A percentile compares a stretch with the other conserved stretches of the same genome.
Evolutionary conservation across 2,888 invertebrate genomes (phyloP).

Genomic region (Drosophila birchii): DNA sequence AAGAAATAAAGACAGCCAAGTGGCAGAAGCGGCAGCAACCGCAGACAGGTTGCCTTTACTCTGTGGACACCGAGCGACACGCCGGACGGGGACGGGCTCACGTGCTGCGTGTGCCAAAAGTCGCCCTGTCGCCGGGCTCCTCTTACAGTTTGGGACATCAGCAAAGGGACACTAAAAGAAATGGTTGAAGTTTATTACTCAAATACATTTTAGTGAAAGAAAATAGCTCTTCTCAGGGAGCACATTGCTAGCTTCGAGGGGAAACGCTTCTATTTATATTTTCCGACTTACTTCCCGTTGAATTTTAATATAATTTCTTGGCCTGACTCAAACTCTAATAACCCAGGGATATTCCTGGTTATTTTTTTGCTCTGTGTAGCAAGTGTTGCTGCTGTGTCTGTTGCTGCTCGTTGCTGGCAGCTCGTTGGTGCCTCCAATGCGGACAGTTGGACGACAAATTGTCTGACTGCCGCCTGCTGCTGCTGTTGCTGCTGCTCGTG

Average conservation of each 20-base stretch:
- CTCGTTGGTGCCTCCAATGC: constrained; percentile 54
- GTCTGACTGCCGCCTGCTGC: constrained; percentile 56
- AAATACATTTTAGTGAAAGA: background rate
- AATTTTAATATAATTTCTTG: background rate
- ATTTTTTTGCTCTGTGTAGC: constrained; percentile 18
- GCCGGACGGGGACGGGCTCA: constrained; percentile 46
- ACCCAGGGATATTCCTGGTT: background rate
- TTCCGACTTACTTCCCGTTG: too few species aligned
- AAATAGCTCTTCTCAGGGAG: background rate
- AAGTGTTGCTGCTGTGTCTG: constrained; percentile 35
- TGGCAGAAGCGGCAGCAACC: constrained; percentile 46
- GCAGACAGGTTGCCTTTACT: constrained; percentile 45
- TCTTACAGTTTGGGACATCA: constrained; percentile 74
- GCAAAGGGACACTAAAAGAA: constrained; percentile 55
- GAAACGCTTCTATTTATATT: background rate
- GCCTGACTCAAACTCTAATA: background rate
- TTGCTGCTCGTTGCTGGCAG: constrained; percentile 52
- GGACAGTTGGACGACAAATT: constrained; percentile 70
- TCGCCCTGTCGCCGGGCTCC: constrained; percentile 59
- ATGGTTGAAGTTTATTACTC: background rate
- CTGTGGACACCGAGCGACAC: background rate
- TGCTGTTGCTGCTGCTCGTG: constrained; percentile 34
- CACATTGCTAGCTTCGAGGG: rapidly evolving
- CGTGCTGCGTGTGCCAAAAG: constrained; percentile 79
- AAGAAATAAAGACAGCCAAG: constrained; percentile 43